A percentile compares a stretch with the other conserved stretches of the same genome.
Evolutionary conservation across 2,113 vertebrate species (phyloP).

Genomic region (Collichthys lucidus): DNA sequence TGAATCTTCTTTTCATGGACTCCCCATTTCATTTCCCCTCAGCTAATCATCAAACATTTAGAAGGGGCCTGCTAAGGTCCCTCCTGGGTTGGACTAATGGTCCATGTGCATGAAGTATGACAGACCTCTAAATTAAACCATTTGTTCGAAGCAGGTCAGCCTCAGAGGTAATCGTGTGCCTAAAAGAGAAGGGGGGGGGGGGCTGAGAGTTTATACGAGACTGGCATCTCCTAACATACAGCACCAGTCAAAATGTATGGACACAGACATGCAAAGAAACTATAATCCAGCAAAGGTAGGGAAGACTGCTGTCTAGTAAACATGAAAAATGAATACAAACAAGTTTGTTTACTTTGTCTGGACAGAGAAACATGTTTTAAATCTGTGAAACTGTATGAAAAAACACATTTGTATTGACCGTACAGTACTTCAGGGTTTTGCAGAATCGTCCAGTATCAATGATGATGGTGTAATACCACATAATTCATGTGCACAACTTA

Average conservation of each 20-base stretch:
- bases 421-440: neutral
- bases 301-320: neutral
- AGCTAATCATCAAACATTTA: constrained; percentile 44
- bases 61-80: constrained; percentile 18
- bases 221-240: neutral
- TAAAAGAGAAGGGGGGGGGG: constrained; percentile 3
- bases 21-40: neutral
- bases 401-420: neutral
- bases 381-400: neutral
- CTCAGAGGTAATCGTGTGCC: constrained; percentile 19
- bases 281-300: neutral
- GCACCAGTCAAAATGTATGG: neutral
- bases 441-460: neutral
- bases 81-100: constrained; percentile 46
- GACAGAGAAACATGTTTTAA: neutral
- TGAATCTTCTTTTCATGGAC: neutral
- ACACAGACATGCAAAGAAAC: no score
- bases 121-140: constrained; percentile 54
- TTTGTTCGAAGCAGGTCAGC: constrained; percentile 55
- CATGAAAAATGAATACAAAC: no score
- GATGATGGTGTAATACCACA: neutral
- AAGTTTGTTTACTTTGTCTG: no score
- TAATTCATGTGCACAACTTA: neutral
- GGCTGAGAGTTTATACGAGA: neutral
- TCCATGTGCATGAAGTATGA: constrained; percentile 50